phyloP scores from a whole-genome alignment of 2,113 vertebrate genomes.

The Meriones unguiculatus region DNA sequence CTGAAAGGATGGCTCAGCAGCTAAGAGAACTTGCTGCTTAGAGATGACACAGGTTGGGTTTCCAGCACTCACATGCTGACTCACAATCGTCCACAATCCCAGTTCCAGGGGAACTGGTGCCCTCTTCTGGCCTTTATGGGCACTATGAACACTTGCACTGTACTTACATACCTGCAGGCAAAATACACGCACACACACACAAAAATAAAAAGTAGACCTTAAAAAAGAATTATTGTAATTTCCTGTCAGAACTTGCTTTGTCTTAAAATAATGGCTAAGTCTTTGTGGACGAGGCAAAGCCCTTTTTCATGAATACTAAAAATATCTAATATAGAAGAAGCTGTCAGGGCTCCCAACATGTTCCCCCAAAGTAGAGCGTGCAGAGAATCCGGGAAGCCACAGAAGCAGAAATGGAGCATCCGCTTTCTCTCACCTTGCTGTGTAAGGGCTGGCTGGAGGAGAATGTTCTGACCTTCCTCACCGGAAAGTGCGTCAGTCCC shows the following conservation, averaged over 20 bases:
- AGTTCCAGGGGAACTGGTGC: not conserved
- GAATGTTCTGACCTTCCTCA: not conserved
- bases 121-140: not conserved
- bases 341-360: not conserved
- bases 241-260: not conserved
- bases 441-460: not conserved
- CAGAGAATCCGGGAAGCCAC: not conserved
- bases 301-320: not conserved
- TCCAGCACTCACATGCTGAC: not conserved
- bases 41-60: not conserved
- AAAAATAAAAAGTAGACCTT: not conserved
- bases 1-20: not conserved
- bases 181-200: not conserved
- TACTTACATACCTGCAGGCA: not conserved
- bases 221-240: not conserved
- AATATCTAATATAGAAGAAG: slow-evolving; percentile 9
- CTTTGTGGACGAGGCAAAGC: not conserved
- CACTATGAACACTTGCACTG: not conserved
- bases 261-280: slow-evolving; percentile 1
- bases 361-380: not conserved
- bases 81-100: not conserved
- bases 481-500: not conserved
- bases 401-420: not conserved
- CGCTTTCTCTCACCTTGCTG: not conserved
- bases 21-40: not conserved